Percentiles rank a stretch among this genome's conserved stretches.
Conservation (phyloP, 2,797 vertebrate genomes). For the Acomys russatus region DNA sequence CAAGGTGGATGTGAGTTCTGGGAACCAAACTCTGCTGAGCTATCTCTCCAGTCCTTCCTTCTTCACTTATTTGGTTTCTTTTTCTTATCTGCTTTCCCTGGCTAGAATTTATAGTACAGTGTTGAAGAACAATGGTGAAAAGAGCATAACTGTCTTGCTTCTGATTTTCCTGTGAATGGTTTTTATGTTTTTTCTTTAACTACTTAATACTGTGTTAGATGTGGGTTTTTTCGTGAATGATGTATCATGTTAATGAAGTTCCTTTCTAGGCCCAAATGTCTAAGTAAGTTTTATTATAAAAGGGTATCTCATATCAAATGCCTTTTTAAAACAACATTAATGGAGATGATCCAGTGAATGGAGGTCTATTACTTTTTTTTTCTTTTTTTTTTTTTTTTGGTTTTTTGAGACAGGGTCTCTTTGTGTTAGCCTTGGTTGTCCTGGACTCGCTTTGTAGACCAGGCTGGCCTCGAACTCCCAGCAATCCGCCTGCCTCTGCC, state of each 20-base stretch:
- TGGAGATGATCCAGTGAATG: background rate
- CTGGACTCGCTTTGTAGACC: too few relatives aligned
- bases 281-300: background rate
- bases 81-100: background rate
- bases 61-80: slow-evolving; percentile 25
- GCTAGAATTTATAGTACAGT: background rate
- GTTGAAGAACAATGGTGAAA: background rate
- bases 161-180: background rate
- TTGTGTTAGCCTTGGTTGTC: too few relatives aligned
- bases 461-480: too few relatives aligned
- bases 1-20: background rate
- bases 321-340: background rate
- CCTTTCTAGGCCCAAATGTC: background rate
- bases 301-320: background rate
- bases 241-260: background rate
- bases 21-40: background rate
- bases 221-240: background rate
- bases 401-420: too few relatives aligned
- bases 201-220: slow-evolving; percentile 5
- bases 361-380: background rate
- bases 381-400: too few relatives aligned
- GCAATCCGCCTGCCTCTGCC: too few relatives aligned
- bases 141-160: background rate
- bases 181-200: background rate
- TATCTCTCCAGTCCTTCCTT: background rate